These are phyloP conservation scores for Poecilia wingei DNA, from an alignment of 2,797 vertebrate species.

Conservation along the genomic window DNA sequence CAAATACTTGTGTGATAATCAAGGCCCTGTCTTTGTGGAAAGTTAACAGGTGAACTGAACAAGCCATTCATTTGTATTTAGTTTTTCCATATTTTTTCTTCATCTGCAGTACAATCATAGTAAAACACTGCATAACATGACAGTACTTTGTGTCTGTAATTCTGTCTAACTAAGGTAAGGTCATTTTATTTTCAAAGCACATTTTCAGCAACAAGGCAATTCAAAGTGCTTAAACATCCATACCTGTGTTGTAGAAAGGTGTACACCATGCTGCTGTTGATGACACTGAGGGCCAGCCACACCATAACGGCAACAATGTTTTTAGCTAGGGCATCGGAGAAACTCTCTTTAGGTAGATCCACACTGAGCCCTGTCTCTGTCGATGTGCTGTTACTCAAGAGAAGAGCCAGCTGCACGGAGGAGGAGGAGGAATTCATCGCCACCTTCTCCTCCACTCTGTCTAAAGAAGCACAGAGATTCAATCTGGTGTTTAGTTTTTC, in stretches of 20 bases:
- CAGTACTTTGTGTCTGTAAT: not conserved
- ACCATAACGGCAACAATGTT: conserved; percentile 81
- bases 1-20: not conserved
- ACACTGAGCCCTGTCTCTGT: conserved; percentile 14
- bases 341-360: conserved; percentile 67
- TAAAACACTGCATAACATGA: not conserved
- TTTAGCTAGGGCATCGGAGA: conserved; percentile 74
- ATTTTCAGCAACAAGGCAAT: too few species aligned
- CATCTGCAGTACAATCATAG: not conserved
- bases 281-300: conserved; percentile 78
- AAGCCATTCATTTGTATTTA: not conserved
- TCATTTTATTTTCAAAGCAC: not conserved
- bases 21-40: not conserved
- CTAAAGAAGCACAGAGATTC: conserved; percentile 1
- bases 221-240: too few species aligned
- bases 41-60: not conserved
- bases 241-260: conserved; percentile 79
- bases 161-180: too few species aligned
- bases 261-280: conserved; percentile 82
- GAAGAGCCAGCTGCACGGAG: conserved; percentile 16
- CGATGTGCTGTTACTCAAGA: conserved; percentile 55
- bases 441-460: conserved; percentile 8
- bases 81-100: not conserved
- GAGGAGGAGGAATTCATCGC: conserved; percentile 61
- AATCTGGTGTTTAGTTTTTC: not conserved